Percentiles rank a stretch among this genome's conserved stretches.
phyloP scores from a whole-genome alignment of 2,888 invertebrate genomes.

The Galerucella pusilla region DNA sequence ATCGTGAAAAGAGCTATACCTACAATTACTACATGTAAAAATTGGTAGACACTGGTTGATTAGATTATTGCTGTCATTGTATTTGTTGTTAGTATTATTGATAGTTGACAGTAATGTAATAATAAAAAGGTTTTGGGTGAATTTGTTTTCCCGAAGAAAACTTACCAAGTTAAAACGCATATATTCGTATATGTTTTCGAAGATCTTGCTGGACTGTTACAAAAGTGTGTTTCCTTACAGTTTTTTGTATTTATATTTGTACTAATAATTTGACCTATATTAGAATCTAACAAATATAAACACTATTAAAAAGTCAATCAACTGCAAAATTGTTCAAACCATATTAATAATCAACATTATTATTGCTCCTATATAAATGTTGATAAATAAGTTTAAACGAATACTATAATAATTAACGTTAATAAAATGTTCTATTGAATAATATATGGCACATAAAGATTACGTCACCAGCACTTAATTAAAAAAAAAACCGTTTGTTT shows the following conservation, averaged over 20 bases:
- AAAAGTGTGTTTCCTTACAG: too few relatives aligned
- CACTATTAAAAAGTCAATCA: slow-evolving; percentile 8
- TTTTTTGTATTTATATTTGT: neutral
- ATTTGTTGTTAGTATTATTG: too few relatives aligned
- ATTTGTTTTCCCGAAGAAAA: too few relatives aligned
- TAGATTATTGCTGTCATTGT: too few relatives aligned
- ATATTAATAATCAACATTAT: neutral
- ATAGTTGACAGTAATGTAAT: too few relatives aligned
- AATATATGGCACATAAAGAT: slow-evolving; percentile 23
- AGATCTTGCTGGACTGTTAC: too few relatives aligned
- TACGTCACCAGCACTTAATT: slow-evolving; percentile 12
- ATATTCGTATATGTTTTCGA: too few relatives aligned
- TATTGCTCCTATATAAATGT: slow-evolving; percentile 11
- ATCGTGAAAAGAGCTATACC: too few relatives aligned
- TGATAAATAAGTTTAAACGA: slow-evolving; percentile 4
- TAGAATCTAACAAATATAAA: neutral
- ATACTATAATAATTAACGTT: slow-evolving; percentile 3
- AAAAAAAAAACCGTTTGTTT: slow-evolving; percentile 24
- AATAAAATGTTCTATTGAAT: slow-evolving; percentile 25
- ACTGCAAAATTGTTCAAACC: slow-evolving; percentile 4
- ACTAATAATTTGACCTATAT: neutral
- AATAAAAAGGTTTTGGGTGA: too few relatives aligned
- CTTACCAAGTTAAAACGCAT: too few relatives aligned
- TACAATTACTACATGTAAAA: too few relatives aligned
- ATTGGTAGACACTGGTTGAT: too few relatives aligned